These are phyloP conservation scores for Phataginus tetradactyla DNA, from an alignment of 2,797 vertebrate species.

Conservation along the genomic window DNA sequence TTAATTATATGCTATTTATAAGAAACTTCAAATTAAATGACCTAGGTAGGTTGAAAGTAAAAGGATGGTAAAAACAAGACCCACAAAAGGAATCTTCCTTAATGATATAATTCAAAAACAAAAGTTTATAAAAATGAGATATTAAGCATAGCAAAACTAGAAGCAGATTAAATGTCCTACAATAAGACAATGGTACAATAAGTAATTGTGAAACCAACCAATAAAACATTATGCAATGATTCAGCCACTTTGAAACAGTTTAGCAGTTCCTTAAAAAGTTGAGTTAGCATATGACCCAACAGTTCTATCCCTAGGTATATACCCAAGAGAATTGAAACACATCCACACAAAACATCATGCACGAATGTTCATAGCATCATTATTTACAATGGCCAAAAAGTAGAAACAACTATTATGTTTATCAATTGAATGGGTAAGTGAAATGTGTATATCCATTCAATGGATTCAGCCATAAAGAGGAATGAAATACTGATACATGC, in stretches of 20 bases:
- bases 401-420: not conserved
- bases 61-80: not conserved
- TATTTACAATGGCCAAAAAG: not conserved
- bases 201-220: not conserved
- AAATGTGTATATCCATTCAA: not conserved
- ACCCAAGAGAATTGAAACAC: not conserved
- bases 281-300: not conserved
- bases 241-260: not conserved
- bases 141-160: not conserved
- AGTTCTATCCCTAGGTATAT: not conserved
- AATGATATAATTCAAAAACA: not conserved
- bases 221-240: not conserved
- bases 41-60: not conserved
- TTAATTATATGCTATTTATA: not conserved
- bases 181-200: not conserved
- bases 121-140: not conserved
- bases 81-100: not conserved
- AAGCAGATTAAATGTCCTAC: not conserved
- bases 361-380: not conserved
- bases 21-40: not conserved
- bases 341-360: not conserved
- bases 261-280: not conserved
- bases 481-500: not conserved
- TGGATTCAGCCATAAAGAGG: not conserved
- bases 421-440: not conserved